These are phyloP conservation scores for Steinernema hermaphroditum DNA, from an alignment of 2,888 invertebrate species.

Conservation along the genomic window DNA sequence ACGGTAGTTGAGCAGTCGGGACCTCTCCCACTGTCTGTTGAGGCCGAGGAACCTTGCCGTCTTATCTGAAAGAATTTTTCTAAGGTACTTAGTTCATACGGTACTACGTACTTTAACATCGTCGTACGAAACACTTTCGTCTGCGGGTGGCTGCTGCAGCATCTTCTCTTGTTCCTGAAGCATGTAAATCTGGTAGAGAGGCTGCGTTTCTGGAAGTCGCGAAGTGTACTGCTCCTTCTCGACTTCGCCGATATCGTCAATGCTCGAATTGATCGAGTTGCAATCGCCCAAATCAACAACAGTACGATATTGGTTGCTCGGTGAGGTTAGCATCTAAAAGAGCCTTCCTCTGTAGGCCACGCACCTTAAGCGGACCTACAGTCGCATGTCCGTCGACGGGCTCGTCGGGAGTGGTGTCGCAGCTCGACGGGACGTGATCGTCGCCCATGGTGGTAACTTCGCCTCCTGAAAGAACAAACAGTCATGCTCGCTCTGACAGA, in stretches of 20 bases:
- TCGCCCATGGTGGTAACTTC: background rate
- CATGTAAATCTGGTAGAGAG: constrained; percentile 62
- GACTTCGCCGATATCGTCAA: constrained; percentile 8
- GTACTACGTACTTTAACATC: background rate
- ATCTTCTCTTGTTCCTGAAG: constrained; percentile 52
- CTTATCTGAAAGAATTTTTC: background rate
- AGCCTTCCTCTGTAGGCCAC: background rate
- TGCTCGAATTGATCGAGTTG: background rate
- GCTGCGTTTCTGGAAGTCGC: constrained; percentile 55
- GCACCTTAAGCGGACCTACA: background rate
- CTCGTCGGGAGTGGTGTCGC: constrained; percentile 9
- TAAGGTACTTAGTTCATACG: background rate
- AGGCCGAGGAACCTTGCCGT: constrained; percentile 51
- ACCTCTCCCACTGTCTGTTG: constrained; percentile 59
- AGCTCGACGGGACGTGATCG: background rate
- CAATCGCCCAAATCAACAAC: constrained; percentile 34
- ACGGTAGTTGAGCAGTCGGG: constrained; percentile 48
- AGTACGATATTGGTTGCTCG: constrained; percentile 30
- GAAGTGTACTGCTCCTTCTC: constrained; percentile 38
- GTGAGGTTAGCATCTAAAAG: background rate
- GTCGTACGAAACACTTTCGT: constrained; percentile 32
- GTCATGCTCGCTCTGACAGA: background rate
- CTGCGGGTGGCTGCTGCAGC: constrained; percentile 35
- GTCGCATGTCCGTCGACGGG: background rate
- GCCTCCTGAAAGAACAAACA: background rate